Evolutionary conservation across 2,888 invertebrate species (phyloP), one percentile per base, ranked within the genome.

Genomic region (Malachius bipustulatus): DNA sequence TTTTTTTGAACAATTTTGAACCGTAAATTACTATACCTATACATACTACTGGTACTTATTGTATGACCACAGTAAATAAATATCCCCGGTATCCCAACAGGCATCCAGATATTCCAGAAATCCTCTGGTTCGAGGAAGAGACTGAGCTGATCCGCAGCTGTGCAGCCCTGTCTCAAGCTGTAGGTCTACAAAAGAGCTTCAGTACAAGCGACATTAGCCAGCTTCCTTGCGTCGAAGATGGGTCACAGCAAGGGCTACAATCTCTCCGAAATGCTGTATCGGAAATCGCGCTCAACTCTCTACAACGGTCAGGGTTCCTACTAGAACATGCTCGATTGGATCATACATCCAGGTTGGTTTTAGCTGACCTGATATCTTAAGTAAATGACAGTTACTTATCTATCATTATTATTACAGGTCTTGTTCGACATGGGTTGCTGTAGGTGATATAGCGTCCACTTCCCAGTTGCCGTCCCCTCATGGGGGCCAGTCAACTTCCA

Each of bases 371-470:
- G 13, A 6, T 30, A n/a, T 4, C 9, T 14, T n/a, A 30, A 8
- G 4, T 30, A 3, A 13, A 6, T 13, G 12, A 6, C 10, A n/a
- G 10, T 26, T 9, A 11, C 3, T 19, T 16, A 9, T 4, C 6
- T 6, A 40, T 36, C 67, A 69, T n/a, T n/a, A n/a, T 37, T 66
- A 71, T 12, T 75, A 71, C 6, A 67, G 87, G 3, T 84, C 84
- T 0, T 84, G 85, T 60, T 83, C 83, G 43, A 87, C 85, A 0
- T 87, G 87, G 85, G 87, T 85, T 1, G 85, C 79, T 44, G 84
- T 85, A 2, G 87, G 87, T 0, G 79, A 80, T 53, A 66, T 76
- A 14, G 72, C 73, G 1, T 74, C 75, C 34, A 82, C 82, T 0
- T 84, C 84, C 0, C 84, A 85, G 56, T 59, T 87, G 45, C 87